Conservation (phyloP, 30 jellyfish, hydroid and myxozoan species). For the Aurelia aurita complex sp. Pacific region DNA sequence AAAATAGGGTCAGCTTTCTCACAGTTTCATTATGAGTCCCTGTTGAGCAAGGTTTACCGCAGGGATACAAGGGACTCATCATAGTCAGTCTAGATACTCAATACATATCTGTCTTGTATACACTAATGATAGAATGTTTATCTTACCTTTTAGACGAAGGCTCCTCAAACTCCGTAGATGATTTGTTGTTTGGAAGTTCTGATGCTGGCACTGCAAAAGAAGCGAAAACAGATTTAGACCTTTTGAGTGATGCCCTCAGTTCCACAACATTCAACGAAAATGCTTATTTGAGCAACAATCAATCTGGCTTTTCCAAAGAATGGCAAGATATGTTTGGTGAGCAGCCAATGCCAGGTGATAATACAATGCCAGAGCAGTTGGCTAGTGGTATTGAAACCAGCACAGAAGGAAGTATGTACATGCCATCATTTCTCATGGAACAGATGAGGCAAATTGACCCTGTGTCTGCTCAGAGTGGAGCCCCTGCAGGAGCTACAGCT, state of each 20-base stretch:
- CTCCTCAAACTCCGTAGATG: constrained; percentile 81
- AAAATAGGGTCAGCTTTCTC: no score
- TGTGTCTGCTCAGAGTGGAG: constrained; percentile 59
- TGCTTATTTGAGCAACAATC: constrained; percentile 39
- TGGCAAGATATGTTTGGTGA: constrained; percentile 98
- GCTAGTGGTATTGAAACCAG: constrained; percentile 41
- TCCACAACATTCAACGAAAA: constrained; percentile 70
- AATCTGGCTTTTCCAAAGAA: constrained; percentile 76
- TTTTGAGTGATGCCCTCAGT: constrained; percentile 78
- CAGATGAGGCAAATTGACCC: constrained; percentile 97
- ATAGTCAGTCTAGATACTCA: no score
- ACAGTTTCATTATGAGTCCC: no score
- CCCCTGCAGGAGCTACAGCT: constrained; percentile 70
- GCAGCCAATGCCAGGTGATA: constrained; percentile 28
- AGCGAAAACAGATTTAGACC: constrained; percentile 73
- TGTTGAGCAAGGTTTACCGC: no score
- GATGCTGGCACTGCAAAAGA: constrained; percentile 30
- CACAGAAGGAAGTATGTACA: constrained; percentile 74
- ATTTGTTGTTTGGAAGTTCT: constrained; percentile 79
- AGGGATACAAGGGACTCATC: no score
- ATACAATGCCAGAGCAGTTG: constrained; percentile 2
- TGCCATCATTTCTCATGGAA: constrained; percentile 97
- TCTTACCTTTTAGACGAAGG: constrained; percentile 18
- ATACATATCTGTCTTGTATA: no score
- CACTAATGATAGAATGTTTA: no score